Evolutionary conservation across 2,888 invertebrate genomes (phyloP).

Genomic region (Cataglyphis rosenhaueri): DNA sequence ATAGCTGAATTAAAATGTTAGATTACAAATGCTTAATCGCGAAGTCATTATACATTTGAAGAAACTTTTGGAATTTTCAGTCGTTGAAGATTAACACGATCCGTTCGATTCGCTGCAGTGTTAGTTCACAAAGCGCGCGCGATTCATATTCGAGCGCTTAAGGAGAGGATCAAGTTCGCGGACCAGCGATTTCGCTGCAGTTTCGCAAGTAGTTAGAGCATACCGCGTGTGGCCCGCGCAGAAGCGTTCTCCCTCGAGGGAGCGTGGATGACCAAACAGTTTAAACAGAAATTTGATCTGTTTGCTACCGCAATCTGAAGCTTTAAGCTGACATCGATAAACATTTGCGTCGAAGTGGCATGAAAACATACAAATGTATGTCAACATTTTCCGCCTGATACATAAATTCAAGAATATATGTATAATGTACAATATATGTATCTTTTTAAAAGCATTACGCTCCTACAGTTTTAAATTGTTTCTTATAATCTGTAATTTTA

Average conservation of each 20-base stretch:
- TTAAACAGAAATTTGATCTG: constrained; percentile 74
- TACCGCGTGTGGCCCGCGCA: constrained; percentile 31
- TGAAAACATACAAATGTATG: not conserved
- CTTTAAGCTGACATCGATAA: constrained; percentile 47
- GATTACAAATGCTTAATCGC: not conserved
- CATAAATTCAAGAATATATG: not conserved
- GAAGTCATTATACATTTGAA: not conserved
- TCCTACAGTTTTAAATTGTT: constrained; percentile 1
- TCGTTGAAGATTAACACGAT: constrained; percentile 6
- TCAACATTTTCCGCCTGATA: constrained; percentile 22
- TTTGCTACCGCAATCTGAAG: constrained; percentile 66
- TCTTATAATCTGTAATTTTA: not conserved
- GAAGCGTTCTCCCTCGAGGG: constrained; percentile 51
- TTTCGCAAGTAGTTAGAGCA: constrained; percentile 66
- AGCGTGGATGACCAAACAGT: constrained; percentile 70
- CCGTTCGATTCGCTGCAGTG: not conserved
- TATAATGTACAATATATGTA: not conserved
- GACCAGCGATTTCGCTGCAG: constrained; percentile 63
- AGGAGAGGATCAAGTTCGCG: constrained; percentile 59
- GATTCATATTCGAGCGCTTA: constrained; percentile 68
- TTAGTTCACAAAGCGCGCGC: constrained; percentile 44
- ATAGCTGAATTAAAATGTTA: not conserved
- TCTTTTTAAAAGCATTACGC: not conserved
- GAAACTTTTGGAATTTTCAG: constrained; percentile 4
- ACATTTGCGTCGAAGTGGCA: constrained; percentile 52